These are phyloP conservation scores for Scaptomyza tumidula DNA, from an alignment of 2,888 invertebrate species.

Conservation along the genomic window DNA sequence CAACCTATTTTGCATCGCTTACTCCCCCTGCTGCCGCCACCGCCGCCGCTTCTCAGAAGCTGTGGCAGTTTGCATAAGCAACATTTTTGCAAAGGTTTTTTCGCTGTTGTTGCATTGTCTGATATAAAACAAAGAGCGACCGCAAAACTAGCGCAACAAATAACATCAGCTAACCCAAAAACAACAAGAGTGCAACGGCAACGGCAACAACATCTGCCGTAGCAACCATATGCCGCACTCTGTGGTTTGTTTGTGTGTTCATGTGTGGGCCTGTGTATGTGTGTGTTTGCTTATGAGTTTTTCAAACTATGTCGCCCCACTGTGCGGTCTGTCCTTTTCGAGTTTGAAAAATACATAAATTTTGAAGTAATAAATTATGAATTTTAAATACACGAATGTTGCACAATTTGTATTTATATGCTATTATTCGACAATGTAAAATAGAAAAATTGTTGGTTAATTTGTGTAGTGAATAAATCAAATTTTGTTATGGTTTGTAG, in stretches of 20 bases:
- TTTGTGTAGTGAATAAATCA: conserved; percentile 63
- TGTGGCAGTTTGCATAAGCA: conserved; percentile 51
- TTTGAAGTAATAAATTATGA: conserved; percentile 58
- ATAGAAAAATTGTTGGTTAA: conserved; percentile 47
- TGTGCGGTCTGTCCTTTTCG: conserved; percentile 25
- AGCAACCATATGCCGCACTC: conserved; percentile 52
- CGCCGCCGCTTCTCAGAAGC: neutral
- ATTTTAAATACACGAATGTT: conserved; percentile 50
- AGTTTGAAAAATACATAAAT: conserved; percentile 21
- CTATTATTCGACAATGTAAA: conserved; percentile 31
- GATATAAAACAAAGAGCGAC: conserved; percentile 65
- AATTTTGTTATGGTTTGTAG: conserved; percentile 40
- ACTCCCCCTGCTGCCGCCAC: neutral
- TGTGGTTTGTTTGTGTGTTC: conserved; percentile 43
- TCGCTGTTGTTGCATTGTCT: conserved; percentile 60
- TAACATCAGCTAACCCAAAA: conserved; percentile 46
- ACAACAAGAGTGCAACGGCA: conserved; percentile 40
- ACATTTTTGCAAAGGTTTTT: conserved; percentile 48
- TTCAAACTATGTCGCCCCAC: conserved; percentile 43
- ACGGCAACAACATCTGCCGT: conserved; percentile 26
- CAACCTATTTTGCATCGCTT: neutral
- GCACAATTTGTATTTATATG: conserved; percentile 50
- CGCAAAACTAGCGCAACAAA: conserved; percentile 75
- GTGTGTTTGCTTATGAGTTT: conserved; percentile 8
- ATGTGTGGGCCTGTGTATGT: conserved; percentile 5